phyloP scores from a whole-genome alignment of 2,888 invertebrate genomes.

The Erebia ligea region DNA sequence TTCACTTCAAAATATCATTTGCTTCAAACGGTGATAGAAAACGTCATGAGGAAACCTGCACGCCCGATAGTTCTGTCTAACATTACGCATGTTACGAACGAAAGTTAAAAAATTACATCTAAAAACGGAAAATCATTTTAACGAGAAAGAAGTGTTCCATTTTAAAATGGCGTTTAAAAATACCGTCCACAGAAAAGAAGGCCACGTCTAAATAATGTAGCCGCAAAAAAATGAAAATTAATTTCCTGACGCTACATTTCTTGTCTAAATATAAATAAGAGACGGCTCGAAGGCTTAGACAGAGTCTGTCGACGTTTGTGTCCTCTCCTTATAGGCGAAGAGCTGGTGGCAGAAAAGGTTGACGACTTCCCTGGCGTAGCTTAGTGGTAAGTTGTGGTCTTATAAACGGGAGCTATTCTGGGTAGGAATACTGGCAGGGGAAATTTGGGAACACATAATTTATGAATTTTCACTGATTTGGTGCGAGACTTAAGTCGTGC shows the following conservation, averaged over 20 bases:
- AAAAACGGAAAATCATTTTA: background rate
- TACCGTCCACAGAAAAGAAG: constrained; percentile 32
- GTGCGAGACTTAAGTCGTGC: too few species aligned
- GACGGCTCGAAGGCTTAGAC: constrained; percentile 66
- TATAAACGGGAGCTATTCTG: too few species aligned
- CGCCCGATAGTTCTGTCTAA: too few species aligned
- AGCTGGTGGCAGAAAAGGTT: too few species aligned
- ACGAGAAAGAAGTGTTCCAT: constrained; percentile 11
- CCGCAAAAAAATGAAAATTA: constrained; percentile 47
- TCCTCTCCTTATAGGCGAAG: constrained; percentile 62
- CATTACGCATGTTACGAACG: background rate
- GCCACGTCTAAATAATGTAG: constrained; percentile 37
- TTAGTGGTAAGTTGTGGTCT: too few species aligned
- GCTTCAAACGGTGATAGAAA: too few species aligned
- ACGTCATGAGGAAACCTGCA: too few species aligned
- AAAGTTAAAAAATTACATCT: background rate
- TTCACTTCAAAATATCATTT: too few species aligned
- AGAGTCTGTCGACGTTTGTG: constrained; percentile 67
- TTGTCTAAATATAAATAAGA: constrained; percentile 57
- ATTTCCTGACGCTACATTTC: constrained; percentile 65
- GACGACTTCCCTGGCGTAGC: too few species aligned
- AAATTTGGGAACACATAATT: too few species aligned
- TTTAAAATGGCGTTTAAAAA: constrained; percentile 30
- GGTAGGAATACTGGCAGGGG: too few species aligned
- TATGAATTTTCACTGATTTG: too few species aligned